phyloP scores from a whole-genome alignment of 2,113 vertebrate genomes.

The Vulpes ferrilata region DNA sequence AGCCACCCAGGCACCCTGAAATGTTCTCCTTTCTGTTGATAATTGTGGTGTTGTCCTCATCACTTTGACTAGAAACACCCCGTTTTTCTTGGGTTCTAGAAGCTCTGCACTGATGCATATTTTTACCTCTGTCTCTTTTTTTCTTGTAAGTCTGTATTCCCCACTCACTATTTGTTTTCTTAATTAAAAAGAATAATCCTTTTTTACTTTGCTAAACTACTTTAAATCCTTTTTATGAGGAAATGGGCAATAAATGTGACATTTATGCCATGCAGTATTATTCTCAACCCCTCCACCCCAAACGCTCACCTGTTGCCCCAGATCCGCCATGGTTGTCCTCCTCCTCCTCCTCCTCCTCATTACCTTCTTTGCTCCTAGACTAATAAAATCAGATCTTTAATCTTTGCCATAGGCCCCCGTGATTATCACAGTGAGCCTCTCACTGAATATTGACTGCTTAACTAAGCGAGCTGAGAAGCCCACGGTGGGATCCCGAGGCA shows the following conservation, averaged over 20 bases:
- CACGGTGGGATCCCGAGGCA: accelerated
- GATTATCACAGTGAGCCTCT: background rate
- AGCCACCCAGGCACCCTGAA: background rate
- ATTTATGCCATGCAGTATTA: background rate
- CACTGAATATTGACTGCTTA: background rate
- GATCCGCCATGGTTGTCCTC: no score
- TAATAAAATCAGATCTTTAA: background rate
- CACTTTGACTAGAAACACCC: background rate
- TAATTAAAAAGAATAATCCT: background rate
- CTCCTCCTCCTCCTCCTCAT: background rate
- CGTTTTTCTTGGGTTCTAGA: background rate
- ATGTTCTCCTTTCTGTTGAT: background rate
- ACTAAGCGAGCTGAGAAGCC: background rate
- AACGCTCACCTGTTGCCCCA: background rate
- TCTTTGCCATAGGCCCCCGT: background rate
- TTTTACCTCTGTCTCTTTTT: background rate
- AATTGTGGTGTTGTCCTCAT: background rate
- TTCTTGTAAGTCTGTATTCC: background rate
- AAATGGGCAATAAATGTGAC: background rate
- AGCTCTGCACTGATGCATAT: background rate
- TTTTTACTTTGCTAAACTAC: background rate
- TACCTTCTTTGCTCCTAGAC: background rate
- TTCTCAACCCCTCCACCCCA: background rate
- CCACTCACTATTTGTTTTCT: background rate
- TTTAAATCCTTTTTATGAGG: background rate